These are phyloP conservation scores for Carettochelys insculpta DNA, from an alignment of 2,113 vertebrate genomes.

Conservation along the genomic window DNA sequence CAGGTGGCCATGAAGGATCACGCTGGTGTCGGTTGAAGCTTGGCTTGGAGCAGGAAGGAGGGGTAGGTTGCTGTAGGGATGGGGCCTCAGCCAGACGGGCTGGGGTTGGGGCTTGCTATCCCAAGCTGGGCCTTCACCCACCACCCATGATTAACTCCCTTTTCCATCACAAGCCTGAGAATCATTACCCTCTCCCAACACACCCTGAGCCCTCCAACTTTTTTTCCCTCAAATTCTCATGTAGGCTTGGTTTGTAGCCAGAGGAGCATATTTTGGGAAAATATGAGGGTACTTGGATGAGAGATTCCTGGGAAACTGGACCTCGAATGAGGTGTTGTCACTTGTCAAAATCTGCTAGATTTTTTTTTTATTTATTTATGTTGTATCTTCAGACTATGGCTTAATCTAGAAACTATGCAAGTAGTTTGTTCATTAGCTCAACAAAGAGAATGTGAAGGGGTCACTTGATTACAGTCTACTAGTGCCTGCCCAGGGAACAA, in stretches of 20 bases:
- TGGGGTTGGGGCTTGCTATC: no score
- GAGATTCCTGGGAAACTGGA: slow-evolving; percentile 62
- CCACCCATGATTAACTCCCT: no score
- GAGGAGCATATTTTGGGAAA: slow-evolving; percentile 67
- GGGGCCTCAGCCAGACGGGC: no score
- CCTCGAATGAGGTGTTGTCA: slow-evolving; percentile 34
- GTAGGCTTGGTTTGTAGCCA: slow-evolving; percentile 53
- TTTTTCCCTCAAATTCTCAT: slow-evolving; percentile 25
- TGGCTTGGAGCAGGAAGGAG: no score
- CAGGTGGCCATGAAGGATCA: no score
- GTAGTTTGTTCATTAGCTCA: neutral
- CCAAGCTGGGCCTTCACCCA: no score
- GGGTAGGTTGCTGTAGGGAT: no score
- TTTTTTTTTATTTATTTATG: neutral
- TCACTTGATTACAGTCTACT: neutral
- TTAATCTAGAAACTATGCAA: neutral
- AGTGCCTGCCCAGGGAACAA: neutral
- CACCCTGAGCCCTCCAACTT: neutral
- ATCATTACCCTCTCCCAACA: neutral
- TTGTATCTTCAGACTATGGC: neutral
- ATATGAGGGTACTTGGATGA: slow-evolving; percentile 53
- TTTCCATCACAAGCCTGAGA: neutral
- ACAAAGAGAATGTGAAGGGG: neutral
- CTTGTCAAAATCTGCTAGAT: slow-evolving; percentile 17
- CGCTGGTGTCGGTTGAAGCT: no score